Evolutionary conservation across 2,797 vertebrate species (phyloP).

Genomic region (Lepilemur ruficaudatus): DNA sequence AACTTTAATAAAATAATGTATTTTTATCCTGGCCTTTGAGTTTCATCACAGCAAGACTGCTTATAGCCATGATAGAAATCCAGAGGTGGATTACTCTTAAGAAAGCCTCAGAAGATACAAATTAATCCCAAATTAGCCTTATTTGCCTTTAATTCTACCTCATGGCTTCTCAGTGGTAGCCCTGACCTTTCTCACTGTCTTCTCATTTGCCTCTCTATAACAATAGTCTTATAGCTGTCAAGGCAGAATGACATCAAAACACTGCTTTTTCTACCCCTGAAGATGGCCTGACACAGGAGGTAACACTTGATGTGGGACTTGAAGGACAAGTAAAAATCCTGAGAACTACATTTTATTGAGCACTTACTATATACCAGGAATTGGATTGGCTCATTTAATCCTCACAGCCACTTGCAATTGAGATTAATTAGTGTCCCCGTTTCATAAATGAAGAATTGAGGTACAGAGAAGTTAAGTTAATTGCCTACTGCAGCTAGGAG

Average conservation of each 20-base stretch:
- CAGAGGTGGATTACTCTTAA: not conserved
- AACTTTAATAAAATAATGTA: not conserved
- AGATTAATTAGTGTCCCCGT: not conserved
- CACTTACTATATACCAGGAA: not conserved
- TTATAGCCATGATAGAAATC: not conserved
- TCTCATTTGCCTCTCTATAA: not conserved
- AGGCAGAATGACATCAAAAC: not conserved
- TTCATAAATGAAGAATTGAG: not conserved
- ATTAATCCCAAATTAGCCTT: not conserved
- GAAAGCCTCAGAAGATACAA: not conserved
- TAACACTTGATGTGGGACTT: not conserved
- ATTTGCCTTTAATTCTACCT: not conserved
- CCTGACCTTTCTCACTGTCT: not conserved
- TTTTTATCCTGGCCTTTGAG: not conserved
- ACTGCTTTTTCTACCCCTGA: not conserved
- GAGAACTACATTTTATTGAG: not conserved
- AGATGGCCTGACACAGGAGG: not conserved
- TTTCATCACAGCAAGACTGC: not conserved
- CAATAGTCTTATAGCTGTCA: not conserved
- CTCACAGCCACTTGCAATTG: not conserved
- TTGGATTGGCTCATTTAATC: not conserved
- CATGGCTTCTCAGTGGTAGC: not conserved
- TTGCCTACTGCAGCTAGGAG: not conserved
- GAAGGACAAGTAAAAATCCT: not conserved
- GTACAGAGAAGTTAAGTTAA: not conserved